Evolutionary conservation across 2,888 invertebrate species (phyloP).

Genomic region (Eulithis prunata): DNA sequence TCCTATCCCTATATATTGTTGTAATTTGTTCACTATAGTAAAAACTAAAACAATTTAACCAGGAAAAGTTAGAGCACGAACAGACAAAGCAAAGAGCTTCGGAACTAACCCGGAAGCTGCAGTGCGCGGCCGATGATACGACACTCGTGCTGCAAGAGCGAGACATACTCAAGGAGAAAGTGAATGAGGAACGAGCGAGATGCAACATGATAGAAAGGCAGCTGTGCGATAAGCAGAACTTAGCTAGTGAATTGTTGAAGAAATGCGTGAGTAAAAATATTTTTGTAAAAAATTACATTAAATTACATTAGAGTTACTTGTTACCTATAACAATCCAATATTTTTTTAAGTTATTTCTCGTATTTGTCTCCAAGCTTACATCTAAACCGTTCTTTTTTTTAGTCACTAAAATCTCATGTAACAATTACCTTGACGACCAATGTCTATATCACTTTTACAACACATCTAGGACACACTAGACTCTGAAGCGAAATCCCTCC

Average conservation of each 20-base stretch:
- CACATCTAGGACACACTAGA: constrained; percentile 74
- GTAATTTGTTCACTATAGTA: background rate
- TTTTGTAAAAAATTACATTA: too few relatives aligned
- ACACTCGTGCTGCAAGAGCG: constrained; percentile 60
- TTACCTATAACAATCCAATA: too few relatives aligned
- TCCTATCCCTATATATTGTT: too few relatives aligned
- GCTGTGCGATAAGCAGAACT: constrained; percentile 79
- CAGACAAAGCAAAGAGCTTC: constrained; percentile 52
- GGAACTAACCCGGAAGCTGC: constrained; percentile 58
- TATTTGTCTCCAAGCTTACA: too few relatives aligned
- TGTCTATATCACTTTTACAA: too few relatives aligned
- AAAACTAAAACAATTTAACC: constrained; percentile 1
- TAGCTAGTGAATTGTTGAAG: constrained; percentile 78
- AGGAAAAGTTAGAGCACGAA: constrained; percentile 70
- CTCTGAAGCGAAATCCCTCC: constrained; percentile 79
- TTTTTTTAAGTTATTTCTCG: too few relatives aligned
- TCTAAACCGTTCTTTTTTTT: too few relatives aligned
- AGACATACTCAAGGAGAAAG: constrained; percentile 65
- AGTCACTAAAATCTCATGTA: too few relatives aligned
- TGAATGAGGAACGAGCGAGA: constrained; percentile 70
- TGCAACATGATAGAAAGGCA: constrained; percentile 80
- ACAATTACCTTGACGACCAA: too few relatives aligned
- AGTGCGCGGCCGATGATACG: constrained; percentile 56
- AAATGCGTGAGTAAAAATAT: constrained; percentile 80
- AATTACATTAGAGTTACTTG: too few relatives aligned